Percentiles rank a stretch among this genome's conserved stretches.
phyloP scores from a whole-genome alignment of 2,888 invertebrate genomes.

The Furcula furcula region DNA sequence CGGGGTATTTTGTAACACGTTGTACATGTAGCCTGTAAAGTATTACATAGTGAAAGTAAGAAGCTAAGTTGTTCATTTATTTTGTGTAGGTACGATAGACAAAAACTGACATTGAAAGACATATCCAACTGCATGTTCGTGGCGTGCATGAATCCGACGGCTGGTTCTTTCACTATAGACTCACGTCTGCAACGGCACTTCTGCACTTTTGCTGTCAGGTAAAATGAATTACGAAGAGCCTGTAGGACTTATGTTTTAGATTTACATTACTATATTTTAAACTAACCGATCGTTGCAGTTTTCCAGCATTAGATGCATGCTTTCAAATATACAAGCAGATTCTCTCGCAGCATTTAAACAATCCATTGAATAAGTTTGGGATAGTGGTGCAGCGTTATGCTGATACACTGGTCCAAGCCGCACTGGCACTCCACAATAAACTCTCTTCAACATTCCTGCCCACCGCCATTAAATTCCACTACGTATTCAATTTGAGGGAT shows the following conservation, averaged over 20 bases:
- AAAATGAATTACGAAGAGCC: conserved; percentile 25
- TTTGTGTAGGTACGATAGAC: conserved; percentile 88
- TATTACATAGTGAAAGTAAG: too few relatives aligned
- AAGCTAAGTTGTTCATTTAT: too few relatives aligned
- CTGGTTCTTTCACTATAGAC: conserved; percentile 97
- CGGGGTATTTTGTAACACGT: too few relatives aligned
- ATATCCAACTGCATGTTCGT: conserved; percentile 97
- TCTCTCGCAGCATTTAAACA: conserved; percentile 87
- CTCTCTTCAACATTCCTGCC: conserved; percentile 91
- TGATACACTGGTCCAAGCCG: conserved; percentile 85
- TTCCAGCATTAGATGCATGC: conserved; percentile 91
- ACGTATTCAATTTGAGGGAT: conserved; percentile 95
- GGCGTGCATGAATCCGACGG: conserved; percentile 98
- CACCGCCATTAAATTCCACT: conserved; percentile 97
- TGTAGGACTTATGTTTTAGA: too few relatives aligned
- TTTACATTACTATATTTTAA: too few relatives aligned
- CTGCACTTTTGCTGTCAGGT: conserved; percentile 92
- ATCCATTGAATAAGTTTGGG: conserved; percentile 85
- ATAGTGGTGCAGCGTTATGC: conserved; percentile 81
- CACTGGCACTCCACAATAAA: conserved; percentile 89
- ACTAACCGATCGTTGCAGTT: too few relatives aligned
- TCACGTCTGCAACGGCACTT: conserved; percentile 94
- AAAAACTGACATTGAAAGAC: conserved; percentile 92
- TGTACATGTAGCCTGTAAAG: too few relatives aligned
- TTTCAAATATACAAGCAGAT: conserved; percentile 93